Conservation (phyloP, 2,797 vertebrate species). For the Echiichthys vipera region DNA sequence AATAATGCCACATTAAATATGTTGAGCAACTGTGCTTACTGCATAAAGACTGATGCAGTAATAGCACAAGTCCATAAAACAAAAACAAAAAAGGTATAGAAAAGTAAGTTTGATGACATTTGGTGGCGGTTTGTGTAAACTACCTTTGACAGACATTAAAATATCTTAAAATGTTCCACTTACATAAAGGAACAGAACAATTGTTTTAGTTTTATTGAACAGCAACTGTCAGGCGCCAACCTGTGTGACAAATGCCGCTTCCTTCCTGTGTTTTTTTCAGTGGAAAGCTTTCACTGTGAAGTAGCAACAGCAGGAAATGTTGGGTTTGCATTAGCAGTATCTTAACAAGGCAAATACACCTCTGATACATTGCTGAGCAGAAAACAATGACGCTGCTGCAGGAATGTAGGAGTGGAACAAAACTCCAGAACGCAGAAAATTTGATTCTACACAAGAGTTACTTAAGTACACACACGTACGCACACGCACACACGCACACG, state of each 20-base stretch:
- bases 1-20: neutral
- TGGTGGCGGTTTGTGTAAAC: neutral
- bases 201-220: neutral
- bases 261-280: constrained; percentile 26
- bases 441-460: neutral
- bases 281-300: constrained; percentile 13
- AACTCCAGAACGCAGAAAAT: neutral
- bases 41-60: neutral
- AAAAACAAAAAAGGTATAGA: neutral
- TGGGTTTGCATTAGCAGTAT: neutral
- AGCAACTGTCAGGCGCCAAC: neutral
- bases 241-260: neutral
- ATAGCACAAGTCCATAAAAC: neutral
- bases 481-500: too few relatives aligned
- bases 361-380: neutral
- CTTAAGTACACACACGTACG: too few relatives aligned
- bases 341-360: neutral
- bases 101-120: neutral
- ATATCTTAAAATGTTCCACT: neutral
- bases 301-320: neutral
- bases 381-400: constrained; percentile 2
- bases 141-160: neutral
- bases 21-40: neutral
- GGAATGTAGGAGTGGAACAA: constrained; percentile 8
- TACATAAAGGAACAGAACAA: neutral